Evolutionary conservation across 2,113 vertebrate species (phyloP).

Genomic region (Muntiacus reevesi): DNA sequence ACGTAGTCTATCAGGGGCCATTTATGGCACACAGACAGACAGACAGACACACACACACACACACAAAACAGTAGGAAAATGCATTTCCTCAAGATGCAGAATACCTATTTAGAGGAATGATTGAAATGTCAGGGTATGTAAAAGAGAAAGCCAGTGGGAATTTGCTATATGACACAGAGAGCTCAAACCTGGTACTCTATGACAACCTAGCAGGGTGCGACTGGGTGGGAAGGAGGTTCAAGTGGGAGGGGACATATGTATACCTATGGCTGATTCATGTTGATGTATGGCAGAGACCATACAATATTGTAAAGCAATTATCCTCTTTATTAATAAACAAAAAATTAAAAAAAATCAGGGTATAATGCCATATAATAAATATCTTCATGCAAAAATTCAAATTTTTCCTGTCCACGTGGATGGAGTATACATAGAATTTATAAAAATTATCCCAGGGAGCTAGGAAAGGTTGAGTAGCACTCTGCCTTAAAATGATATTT

Average conservation of each 20-base stretch:
- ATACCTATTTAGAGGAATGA: background rate
- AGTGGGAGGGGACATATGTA: background rate
- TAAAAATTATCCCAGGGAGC: background rate
- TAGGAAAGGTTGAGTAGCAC: background rate
- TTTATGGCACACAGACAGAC: background rate
- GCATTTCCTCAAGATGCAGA: background rate
- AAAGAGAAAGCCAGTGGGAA: background rate
- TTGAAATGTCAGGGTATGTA: background rate
- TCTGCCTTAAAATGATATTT: background rate
- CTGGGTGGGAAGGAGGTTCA: background rate
- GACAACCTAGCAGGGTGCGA: background rate
- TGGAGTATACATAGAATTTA: rapidly evolving
- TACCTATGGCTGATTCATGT: background rate
- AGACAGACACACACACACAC: background rate
- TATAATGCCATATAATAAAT: background rate
- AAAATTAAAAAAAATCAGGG: background rate
- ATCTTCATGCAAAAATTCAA: background rate
- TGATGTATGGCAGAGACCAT: background rate
- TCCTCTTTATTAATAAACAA: background rate
- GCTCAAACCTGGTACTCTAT: background rate
- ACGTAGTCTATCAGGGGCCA: background rate
- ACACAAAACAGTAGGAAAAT: background rate
- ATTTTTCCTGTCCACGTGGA: background rate
- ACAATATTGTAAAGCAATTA: background rate
- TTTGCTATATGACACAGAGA: background rate